Base-by-base conservation (phyloP, 2,888 invertebrate species). In the Chydorus sphaericus region DNA sequence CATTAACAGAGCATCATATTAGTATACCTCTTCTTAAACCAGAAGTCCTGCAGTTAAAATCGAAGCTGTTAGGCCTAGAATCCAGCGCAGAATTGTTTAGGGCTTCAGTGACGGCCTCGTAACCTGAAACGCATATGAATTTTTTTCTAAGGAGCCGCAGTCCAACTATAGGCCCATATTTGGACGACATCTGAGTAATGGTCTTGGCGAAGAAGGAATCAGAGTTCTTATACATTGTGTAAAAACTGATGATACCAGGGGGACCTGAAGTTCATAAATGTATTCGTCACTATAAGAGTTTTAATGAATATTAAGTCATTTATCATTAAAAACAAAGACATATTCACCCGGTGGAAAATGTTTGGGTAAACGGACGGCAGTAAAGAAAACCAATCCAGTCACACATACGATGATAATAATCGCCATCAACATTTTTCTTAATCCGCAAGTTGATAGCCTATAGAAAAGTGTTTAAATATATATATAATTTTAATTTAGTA, bases 1-100 rank as follows among this genome's bases (percentile, higher is more conserved):
- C 31, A 51, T 49, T 38, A 48, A 20, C 11, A 29, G 39, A 14
- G 36, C 1, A 49, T 6, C 33, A 14, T 39, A 50, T 1, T 26
- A 54, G 5, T 11, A n/a, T 66, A 82, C 85, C 85, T 61, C 76
- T 69, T 67, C 78, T 71, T 66, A 79, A 76, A 16, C 82, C 82
- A 59, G 81, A 78, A 28, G 82, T 76, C 56, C 84, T 73, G 57
- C 82, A 67, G 60, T 76, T 73, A 62, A 81, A 77, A 64, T 83
- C 81, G 65, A 82, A 84, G 29, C 78, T 82, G 61, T 81, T 76
- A 0, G 84, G 84, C 57, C 85, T 73, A 1, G 81, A 82, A 63
- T 81, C 80, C 62, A 83, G 82, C 58, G 80, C 80, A 18, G 78
- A 77, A 10, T 74, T 72, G 1, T 73, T 72, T 44, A 82, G 73